Base-by-base conservation (phyloP, 64 coral and sea anemone species). In the Stichodactyla helianthus region DNA sequence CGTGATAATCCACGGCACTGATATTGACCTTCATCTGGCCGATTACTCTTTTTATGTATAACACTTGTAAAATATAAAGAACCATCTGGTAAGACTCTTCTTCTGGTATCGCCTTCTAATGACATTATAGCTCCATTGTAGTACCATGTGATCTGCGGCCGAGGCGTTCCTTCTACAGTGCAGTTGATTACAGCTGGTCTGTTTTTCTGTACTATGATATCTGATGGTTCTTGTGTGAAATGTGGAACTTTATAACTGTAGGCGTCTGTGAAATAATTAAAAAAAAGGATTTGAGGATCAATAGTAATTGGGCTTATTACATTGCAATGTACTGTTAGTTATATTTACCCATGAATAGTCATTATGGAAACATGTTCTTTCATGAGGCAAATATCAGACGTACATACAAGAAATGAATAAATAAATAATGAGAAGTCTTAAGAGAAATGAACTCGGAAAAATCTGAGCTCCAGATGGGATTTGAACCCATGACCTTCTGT, bases 1-100 rank as follows among this genome's bases (percentile, higher is more conserved):
- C 26, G 64, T 16, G 88, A 93, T 20, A 81, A 68, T 15, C 68
- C 94, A 15, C 77, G 84, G 87, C 94, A 96, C 59, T 96, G 91
- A 59, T 96, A 96, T 20, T 14, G 82, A 13, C 94, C 94, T 86
- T 96, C 94, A 87, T 96, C 88, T 52, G 94, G 94, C 74, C 91
- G 93, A 22, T 50, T 83, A 78, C 16, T 80, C 82, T 90, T 96
- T 58, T 88, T 85, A 83, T 96, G 94, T 55, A 85, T 57, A 65
- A 96, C 83, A 64, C 20, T 89, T 50, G 59, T 80, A 88, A 96
- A 93, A 79, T 93, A 77, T 88, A 96, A 77, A 11, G 94, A 93
- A 60, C 94, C 94, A 96, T 96, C 89, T 76, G 88, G 15, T 3
- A 85, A 62, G 26, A 96, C 80, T 64, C 17, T 93, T 51, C 82